phyloP scores from a whole-genome alignment of 2,797 vertebrate species.

The Rhinogobio ventralis region DNA sequence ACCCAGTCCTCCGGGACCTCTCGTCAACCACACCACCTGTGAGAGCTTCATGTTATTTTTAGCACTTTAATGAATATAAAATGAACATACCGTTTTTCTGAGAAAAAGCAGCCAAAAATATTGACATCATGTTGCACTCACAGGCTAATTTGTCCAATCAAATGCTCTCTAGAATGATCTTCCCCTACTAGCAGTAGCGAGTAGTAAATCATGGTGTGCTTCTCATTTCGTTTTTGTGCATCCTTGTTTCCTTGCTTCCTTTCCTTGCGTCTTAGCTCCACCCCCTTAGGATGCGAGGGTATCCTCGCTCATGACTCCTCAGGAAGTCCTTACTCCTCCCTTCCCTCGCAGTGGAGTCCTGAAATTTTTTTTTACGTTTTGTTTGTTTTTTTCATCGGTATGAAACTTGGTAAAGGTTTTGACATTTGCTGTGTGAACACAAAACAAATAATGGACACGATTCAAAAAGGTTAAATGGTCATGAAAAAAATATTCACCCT shows the following conservation, averaged over 20 bases:
- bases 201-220: background rate
- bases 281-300: background rate
- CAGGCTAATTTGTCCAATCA: background rate
- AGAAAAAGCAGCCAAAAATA: background rate
- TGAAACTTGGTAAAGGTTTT: too few species aligned
- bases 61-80: background rate
- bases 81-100: background rate
- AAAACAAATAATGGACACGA: too few species aligned
- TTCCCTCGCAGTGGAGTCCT: too few species aligned
- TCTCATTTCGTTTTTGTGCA: background rate
- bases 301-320: background rate
- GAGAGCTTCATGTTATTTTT: conserved; percentile 42
- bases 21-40: conserved; percentile 88
- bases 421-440: too few species aligned
- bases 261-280: background rate
- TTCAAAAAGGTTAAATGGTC: too few species aligned
- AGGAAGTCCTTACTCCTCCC: background rate
- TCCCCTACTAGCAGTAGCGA: background rate
- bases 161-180: background rate
- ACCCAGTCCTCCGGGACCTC: conserved; percentile 80
- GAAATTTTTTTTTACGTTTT: too few species aligned
- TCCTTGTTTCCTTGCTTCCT: background rate
- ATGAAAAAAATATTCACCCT: too few species aligned
- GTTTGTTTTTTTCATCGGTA: too few species aligned
- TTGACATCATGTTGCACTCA: background rate